A percentile compares a stretch with the other conserved stretches of the same genome.
phyloP scores from a whole-genome alignment of 2,888 invertebrate genomes.

The Polyommatus iphigenia region DNA sequence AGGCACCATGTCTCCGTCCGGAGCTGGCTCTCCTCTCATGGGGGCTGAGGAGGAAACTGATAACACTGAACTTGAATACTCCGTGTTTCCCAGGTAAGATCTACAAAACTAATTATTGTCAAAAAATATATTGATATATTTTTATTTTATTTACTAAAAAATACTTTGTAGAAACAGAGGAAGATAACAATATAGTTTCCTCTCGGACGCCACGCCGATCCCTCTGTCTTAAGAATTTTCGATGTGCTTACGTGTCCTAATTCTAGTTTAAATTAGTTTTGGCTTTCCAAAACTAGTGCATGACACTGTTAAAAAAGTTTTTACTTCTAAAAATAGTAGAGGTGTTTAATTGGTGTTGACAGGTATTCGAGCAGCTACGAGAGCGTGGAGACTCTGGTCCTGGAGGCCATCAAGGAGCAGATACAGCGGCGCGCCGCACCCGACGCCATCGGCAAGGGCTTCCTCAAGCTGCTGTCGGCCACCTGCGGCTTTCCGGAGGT shows the following conservation, averaged over 20 bases:
- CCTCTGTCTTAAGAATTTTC: too few species aligned
- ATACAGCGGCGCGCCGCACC: conserved; percentile 90
- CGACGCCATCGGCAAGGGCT: conserved; percentile 93
- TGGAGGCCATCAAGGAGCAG: conserved; percentile 94
- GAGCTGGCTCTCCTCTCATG: conserved; percentile 74
- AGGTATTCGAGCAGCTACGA: conserved; percentile 79
- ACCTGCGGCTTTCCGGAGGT: conserved; percentile 93
- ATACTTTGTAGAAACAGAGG: too few species aligned
- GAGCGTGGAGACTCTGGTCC: conserved; percentile 87
- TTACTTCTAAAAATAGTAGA: not conserved
- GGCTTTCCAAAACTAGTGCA: too few species aligned
- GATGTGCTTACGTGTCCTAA: too few species aligned
- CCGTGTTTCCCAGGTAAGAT: conserved; percentile 68
- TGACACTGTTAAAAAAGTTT: not conserved
- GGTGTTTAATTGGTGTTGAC: conserved; percentile 25
- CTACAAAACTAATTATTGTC: not conserved
- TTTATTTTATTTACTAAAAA: not conserved
- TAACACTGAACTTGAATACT: conserved; percentile 79
- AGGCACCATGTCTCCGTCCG: conserved; percentile 79
- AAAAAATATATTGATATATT: not conserved
- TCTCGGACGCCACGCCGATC: too few species aligned
- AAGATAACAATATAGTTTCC: too few species aligned
- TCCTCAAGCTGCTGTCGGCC: conserved; percentile 90
- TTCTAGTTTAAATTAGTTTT: too few species aligned
- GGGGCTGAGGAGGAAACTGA: conserved; percentile 79